Base-by-base conservation (phyloP, 2,797 vertebrate genomes). In the Peromyscus eremicus region DNA sequence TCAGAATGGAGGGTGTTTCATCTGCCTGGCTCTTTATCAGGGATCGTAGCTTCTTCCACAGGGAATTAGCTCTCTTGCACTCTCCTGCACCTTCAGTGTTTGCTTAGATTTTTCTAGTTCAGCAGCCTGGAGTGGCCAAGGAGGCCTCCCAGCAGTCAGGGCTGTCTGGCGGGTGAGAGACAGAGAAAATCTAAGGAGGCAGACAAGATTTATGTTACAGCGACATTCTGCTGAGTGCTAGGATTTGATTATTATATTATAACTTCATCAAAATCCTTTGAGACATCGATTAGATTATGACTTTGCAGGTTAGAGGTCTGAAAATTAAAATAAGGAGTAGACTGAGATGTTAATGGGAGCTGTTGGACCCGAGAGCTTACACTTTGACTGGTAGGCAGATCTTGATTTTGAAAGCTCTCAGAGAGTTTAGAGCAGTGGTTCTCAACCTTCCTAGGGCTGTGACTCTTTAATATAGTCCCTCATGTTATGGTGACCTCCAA, bases 361-460 rank as follows among this genome's bases (percentile, higher is more conserved):
- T 43, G 6, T n/a, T n/a, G 16, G 23, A 64, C 4, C 34, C 8
- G 23, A 73, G 34, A 92, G 32, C n/a, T 81, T 75, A 81, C 6
- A 57, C 46, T 10, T 60, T 70, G n/a, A 64, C 19, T 40, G 40
- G 29, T 73, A 7, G 40, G 29, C 62, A 5, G 12, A 70, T 37
- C 92, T 88, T 55, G 17, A 27, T 92, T 94, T 82, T 25, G 62
- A 94, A 94, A 85, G 19, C 37, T 66, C 55, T 79, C 49, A 5
- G 85, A 52, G 37, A 68, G 19, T 80, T n/a, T 17, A 23, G 19
- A 55, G 12, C 34, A n/a, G 16, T 23, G 34, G 19, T 55, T 80
- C 32, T n/a, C 77, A n/a, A 13, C 34, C 5, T 57, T n/a, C 77
- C 32, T 57, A 57, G 57, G 25, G 11, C 19, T 43, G 12, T 21